Base-by-base conservation (phyloP, 2,113 vertebrate species). In the Rafetus swinhoei region DNA sequence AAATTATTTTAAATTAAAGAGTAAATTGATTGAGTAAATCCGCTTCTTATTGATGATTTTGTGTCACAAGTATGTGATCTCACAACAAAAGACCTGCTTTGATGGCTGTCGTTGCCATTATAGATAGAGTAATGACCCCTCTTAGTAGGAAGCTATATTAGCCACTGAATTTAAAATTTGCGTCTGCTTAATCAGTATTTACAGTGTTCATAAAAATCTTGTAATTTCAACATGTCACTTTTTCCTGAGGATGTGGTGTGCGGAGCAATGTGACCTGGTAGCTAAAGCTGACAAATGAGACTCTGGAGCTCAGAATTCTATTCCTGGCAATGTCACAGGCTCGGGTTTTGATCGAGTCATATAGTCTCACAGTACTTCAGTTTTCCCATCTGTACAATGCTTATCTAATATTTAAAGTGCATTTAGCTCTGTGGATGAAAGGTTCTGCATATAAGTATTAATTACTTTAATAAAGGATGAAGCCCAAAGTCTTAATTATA, bases 341-440 rank as follows among this genome's bases (percentile, higher is more conserved):
- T 39, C n/a, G 19, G 16, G 16, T 18, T 35, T 35, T 74, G 69
- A 24, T 74, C 9, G 39, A 39, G 9, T 74, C 19, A 39, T 74
- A 22, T 24, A 35, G 35, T 15, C 35, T 74, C n/a, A 10, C 35
- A 35, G 19, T 74, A 74, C 35, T 39, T 74, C 35, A 76, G 19
- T 76, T 76, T 39, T 35, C 12, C 35, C 35, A n/a, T 72, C 50
- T 82, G 62, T 35, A 39, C 45, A 45, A 74, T 6, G 11, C 2
- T 1, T 45, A 15, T 56, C 57, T 29, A 16, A 0, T 65, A 54
- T 83, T 81, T 57, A 6, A 74, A 88, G 35, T 5, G 6, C 53
- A 74, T 74, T 69, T 77, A 85, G 82, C 39, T 85, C 18, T 90
- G 60, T 90, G 57, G 19, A 59, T 79, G 10, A 72, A 72, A 54